phyloP scores from a whole-genome alignment of 2,113 vertebrate species.

The Perca schrenkii region DNA sequence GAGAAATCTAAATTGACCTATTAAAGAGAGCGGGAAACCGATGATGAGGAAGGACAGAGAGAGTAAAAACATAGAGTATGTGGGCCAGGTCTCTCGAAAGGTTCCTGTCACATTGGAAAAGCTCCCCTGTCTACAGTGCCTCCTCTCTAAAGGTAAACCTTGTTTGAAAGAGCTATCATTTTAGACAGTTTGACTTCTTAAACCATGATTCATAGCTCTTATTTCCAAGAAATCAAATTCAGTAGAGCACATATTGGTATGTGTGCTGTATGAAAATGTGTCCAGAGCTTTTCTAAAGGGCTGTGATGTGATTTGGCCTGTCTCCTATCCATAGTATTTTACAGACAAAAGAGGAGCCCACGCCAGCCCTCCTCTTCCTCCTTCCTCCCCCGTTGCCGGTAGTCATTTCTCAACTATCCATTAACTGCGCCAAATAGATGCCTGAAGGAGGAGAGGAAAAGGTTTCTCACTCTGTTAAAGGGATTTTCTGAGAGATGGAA shows the following conservation, averaged over 20 bases:
- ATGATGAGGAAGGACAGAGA: constrained; percentile 16
- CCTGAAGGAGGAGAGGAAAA: constrained; percentile 68
- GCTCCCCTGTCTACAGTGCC: constrained; percentile 17
- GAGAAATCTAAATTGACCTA: constrained; percentile 33
- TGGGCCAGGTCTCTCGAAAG: constrained; percentile 47
- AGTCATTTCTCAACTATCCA: constrained; percentile 75
- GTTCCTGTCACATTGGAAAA: constrained; percentile 42
- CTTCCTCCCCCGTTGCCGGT: constrained; percentile 29
- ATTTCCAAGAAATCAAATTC: constrained; percentile 48
- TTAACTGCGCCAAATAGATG: constrained; percentile 76
- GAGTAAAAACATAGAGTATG: constrained; percentile 7
- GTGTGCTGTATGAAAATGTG: constrained; percentile 51
- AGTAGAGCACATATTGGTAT: constrained; percentile 41
- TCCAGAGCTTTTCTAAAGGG: constrained; percentile 49
- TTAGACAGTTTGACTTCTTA: constrained; percentile 49
- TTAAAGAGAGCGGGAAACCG: constrained; percentile 21
- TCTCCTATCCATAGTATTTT: constrained; percentile 66
- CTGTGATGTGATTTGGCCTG: constrained; percentile 63
- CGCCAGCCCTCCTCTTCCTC: constrained; percentile 12
- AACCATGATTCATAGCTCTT: constrained; percentile 58
- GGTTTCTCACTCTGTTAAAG: constrained; percentile 67
- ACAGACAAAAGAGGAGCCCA: constrained; percentile 69
- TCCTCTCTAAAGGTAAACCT: constrained; percentile 32
- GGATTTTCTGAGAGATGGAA: constrained; percentile 70
- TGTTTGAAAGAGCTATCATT: constrained; percentile 44